Conservation (phyloP, 1,140 invertebrate species). For the Parapsyche elsis region DNA sequence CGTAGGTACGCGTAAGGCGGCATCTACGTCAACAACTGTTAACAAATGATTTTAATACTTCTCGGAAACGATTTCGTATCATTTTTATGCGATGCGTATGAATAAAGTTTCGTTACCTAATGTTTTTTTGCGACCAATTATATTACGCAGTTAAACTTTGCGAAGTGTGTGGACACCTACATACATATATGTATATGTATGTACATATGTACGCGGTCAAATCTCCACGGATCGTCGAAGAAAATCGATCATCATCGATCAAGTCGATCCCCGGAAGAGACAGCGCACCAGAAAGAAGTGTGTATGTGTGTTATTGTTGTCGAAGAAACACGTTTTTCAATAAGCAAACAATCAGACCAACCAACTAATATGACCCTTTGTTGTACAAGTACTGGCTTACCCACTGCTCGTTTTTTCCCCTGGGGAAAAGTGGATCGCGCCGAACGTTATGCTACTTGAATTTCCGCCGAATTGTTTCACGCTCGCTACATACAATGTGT, state of each 20-base stretch:
- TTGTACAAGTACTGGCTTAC: not conserved
- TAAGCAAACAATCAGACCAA: constrained; percentile 17
- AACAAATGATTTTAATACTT: too few species aligned
- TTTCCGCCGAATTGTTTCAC: not conserved
- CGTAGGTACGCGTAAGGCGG: too few species aligned
- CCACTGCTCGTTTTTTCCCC: not conserved
- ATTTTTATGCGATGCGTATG: too few species aligned
- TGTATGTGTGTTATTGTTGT: constrained; percentile 18
- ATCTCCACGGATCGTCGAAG: constrained; percentile 13
- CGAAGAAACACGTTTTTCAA: constrained; percentile 8
- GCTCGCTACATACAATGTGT: not conserved
- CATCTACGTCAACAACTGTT: too few species aligned
- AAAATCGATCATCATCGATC: constrained; percentile 51
- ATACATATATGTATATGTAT: too few species aligned
- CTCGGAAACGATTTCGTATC: too few species aligned
- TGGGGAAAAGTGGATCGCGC: not conserved
- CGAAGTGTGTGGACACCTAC: too few species aligned
- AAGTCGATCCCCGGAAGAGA: constrained; percentile 2
- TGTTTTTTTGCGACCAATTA: too few species aligned
- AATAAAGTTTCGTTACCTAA: too few species aligned
- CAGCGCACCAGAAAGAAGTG: not conserved
- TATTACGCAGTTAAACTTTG: too few species aligned
- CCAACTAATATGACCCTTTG: constrained; percentile 36
- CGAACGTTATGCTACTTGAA: not conserved
- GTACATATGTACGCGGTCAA: not conserved